A percentile compares a stretch with the other conserved stretches of the same genome.
These are phyloP conservation scores for Pterophyllum scalare DNA, from an alignment of 2,113 vertebrate species.

Conservation along the genomic window DNA sequence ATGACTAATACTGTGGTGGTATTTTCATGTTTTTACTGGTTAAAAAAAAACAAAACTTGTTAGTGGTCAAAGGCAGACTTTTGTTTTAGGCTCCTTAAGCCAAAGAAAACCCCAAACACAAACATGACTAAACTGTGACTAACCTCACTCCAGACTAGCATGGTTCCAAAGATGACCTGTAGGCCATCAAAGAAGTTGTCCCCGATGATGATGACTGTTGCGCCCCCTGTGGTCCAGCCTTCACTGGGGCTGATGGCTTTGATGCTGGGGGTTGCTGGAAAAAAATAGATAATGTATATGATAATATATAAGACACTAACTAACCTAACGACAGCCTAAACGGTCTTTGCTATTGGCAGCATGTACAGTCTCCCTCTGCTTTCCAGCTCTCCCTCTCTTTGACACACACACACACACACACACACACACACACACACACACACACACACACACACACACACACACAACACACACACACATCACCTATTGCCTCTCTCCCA, in stretches of 20 bases:
- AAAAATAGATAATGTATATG: conserved; percentile 47
- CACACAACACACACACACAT: conserved; percentile 17
- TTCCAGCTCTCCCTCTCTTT: conserved; percentile 10
- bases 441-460: no score
- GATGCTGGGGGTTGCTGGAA: conserved; percentile 92
- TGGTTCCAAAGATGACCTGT: conserved; percentile 98
- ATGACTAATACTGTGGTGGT: neutral
- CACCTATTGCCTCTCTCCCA: conserved; percentile 83
- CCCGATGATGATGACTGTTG: conserved; percentile 98
- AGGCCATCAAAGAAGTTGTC: conserved; percentile 99
- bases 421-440: no score
- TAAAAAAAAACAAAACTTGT: neutral
- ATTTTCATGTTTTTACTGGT: neutral
- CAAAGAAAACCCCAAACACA: neutral
- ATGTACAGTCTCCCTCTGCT: conserved; percentile 57
- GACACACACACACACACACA: neutral
- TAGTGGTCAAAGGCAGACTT: no score
- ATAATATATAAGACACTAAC: conserved; percentile 59
- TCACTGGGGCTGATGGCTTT: conserved; percentile 99
- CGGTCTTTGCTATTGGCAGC: conserved; percentile 68
- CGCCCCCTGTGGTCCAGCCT: conserved; percentile 98
- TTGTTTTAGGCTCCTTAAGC: neutral
- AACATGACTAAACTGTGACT: conserved; percentile 53
- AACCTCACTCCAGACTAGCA: conserved; percentile 99
- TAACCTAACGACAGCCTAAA: conserved; percentile 47